Evolutionary conservation across 2,888 invertebrate species (phyloP).

Genomic region (Drosophila greeni): DNA sequence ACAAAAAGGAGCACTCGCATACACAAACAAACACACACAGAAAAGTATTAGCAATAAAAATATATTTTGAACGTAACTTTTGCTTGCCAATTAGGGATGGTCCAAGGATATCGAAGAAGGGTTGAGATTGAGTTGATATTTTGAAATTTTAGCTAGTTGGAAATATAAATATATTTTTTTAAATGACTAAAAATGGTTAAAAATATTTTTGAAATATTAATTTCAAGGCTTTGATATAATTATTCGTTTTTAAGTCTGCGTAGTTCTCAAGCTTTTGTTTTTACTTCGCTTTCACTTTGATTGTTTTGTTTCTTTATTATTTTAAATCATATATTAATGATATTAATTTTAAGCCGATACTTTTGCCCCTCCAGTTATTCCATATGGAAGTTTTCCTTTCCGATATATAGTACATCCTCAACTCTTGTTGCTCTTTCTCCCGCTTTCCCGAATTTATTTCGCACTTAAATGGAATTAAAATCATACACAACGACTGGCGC

Average conservation of each 20-base stretch:
- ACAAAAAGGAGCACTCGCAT: slow-evolving; percentile 22
- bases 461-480: slow-evolving; percentile 71
- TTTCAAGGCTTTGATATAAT: neutral
- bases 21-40: slow-evolving; percentile 20
- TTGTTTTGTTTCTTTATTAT: neutral
- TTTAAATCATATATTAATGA: neutral
- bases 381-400: neutral
- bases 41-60: slow-evolving; percentile 68
- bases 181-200: neutral
- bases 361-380: neutral
- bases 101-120: no score
- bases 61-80: slow-evolving; percentile 64
- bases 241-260: neutral
- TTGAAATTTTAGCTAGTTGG: neutral
- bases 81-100: slow-evolving; percentile 14
- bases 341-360: neutral
- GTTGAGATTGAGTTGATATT: neutral
- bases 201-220: neutral
- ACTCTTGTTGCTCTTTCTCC: slow-evolving; percentile 9
- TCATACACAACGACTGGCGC: slow-evolving; percentile 46
- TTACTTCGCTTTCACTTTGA: neutral
- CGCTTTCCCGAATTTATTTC: slow-evolving; percentile 49
- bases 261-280: neutral
- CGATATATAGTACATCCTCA: slow-evolving; percentile 7
- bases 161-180: neutral